phyloP scores from a whole-genome alignment of 2,888 invertebrate genomes.

The Dichetophora obliterata region DNA sequence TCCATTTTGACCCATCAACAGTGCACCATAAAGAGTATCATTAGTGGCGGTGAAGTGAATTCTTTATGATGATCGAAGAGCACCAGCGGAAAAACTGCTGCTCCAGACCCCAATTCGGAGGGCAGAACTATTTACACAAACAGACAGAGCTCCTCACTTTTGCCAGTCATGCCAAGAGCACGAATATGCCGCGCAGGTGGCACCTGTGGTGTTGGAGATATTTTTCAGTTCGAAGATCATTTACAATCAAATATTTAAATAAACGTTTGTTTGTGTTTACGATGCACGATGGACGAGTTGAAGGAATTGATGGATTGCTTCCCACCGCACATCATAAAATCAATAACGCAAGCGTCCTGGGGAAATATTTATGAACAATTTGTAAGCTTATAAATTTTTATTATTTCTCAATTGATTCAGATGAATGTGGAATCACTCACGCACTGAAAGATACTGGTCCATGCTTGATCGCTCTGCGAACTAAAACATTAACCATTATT shows the following conservation, averaged over 20 bases:
- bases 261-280: constrained; percentile 25
- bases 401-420: constrained; percentile 33
- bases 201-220: constrained; percentile 34
- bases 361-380: constrained; percentile 35
- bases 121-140: constrained; percentile 10
- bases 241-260: constrained; percentile 29
- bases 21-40: constrained; percentile 30
- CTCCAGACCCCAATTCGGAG: neutral
- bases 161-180: no score
- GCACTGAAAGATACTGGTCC: constrained; percentile 3
- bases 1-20: constrained; percentile 43
- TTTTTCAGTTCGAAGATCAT: constrained; percentile 19
- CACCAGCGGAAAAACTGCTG: neutral
- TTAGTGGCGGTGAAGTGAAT: constrained; percentile 25
- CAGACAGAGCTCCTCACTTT: neutral
- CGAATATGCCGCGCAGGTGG: neutral
- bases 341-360: constrained; percentile 40
- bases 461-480: neutral
- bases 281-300: constrained; percentile 45
- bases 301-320: constrained; percentile 63
- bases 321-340: constrained; percentile 65
- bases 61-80: constrained; percentile 30
- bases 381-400: constrained; percentile 5
- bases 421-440: constrained; percentile 22
- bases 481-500: no score